Percentiles rank a stretch among this genome's conserved stretches.
These are phyloP conservation scores for Leptobrachium leishanense DNA, from an alignment of 2,113 vertebrate genomes.

Conservation along the genomic window DNA sequence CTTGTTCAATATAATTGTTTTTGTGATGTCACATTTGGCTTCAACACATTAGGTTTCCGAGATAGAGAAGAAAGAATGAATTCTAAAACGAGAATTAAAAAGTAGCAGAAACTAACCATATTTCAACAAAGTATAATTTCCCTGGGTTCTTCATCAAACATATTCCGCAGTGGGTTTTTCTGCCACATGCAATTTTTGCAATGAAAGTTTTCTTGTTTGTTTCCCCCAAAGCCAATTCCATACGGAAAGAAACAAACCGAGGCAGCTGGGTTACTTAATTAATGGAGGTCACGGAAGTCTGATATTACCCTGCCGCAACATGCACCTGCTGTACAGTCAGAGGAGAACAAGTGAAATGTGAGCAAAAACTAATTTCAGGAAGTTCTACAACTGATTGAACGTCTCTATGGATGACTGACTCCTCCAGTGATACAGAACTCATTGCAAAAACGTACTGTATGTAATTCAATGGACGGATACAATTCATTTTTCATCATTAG, in stretches of 20 bases:
- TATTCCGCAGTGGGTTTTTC: not conserved
- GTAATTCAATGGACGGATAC: conserved; percentile 20
- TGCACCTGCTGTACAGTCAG: conserved; percentile 2
- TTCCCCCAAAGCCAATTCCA: not conserved
- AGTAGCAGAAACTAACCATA: not conserved
- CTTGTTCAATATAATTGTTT: too few relatives aligned
- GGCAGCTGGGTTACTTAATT: conserved; percentile 19
- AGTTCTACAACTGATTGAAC: conserved; percentile 3
- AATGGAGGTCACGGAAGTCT: conserved; percentile 10
- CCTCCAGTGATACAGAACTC: conserved; percentile 17
- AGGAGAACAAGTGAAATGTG: not conserved
- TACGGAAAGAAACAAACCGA: conserved; percentile 13
- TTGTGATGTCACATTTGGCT: too few relatives aligned
- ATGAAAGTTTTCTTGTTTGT: conserved; percentile 1
- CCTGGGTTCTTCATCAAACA: not conserved
- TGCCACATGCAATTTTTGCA: conserved; percentile 10
- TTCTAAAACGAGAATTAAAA: not conserved
- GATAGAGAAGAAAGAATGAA: too few relatives aligned
- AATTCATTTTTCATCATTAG: conserved; percentile 25
- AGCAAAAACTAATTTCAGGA: conserved; percentile 17
- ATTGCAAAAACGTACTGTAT: conserved; percentile 15
- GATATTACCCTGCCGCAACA: not conserved
- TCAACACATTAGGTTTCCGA: too few relatives aligned
- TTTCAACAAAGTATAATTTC: not conserved
- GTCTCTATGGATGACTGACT: conserved; percentile 13